These are phyloP conservation scores for Tursiops truncatus DNA, from an alignment of 2,113 vertebrate genomes.

Conservation along the genomic window DNA sequence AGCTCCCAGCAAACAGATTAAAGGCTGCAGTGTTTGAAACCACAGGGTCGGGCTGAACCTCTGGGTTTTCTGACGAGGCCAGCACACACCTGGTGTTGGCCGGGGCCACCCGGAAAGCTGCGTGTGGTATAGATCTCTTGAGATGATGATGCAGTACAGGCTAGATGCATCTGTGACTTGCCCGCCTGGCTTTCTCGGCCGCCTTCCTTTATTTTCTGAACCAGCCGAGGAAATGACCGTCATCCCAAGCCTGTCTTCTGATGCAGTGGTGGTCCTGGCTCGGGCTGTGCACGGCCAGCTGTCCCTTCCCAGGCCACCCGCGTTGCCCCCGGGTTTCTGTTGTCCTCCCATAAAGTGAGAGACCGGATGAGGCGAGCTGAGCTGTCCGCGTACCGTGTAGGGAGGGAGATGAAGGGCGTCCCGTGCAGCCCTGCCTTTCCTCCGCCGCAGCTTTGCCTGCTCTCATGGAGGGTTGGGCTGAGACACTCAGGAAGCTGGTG, in stretches of 20 bases:
- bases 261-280: background rate
- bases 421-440: background rate
- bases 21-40: background rate
- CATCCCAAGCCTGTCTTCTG: background rate
- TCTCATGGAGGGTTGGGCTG: background rate
- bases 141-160: background rate
- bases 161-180: background rate
- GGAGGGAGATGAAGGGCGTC: background rate
- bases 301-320: background rate
- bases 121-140: background rate
- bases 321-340: background rate
- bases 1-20: background rate
- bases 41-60: background rate
- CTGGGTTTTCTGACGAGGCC: background rate
- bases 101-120: background rate
- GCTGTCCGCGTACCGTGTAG: rapidly evolving
- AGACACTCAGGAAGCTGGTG: background rate
- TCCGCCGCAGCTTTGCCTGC: background rate
- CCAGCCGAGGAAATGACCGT: background rate
- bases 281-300: background rate
- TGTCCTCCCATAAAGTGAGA: background rate
- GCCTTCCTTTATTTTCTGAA: background rate
- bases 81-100: background rate
- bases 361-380: background rate
- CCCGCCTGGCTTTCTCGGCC: background rate